phyloP scores from a whole-genome alignment of 2,113 vertebrate species.

The Brachypodius melanocephalos region DNA sequence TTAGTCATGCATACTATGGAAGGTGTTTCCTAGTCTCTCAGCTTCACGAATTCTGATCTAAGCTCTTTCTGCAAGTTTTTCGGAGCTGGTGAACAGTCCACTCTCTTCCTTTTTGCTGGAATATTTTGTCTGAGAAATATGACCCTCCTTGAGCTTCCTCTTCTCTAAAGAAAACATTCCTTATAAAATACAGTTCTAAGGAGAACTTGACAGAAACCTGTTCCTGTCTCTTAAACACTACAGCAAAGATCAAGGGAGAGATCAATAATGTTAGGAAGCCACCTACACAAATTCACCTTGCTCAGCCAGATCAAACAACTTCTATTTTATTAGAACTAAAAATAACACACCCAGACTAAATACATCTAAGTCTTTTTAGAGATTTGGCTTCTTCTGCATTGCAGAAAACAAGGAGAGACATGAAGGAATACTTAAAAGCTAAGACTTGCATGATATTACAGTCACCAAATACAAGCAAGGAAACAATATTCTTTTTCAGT shows the following conservation, averaged over 20 bases:
- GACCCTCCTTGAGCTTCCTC: background rate
- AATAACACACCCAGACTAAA: background rate
- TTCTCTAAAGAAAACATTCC: background rate
- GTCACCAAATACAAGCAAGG: background rate
- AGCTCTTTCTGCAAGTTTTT: background rate
- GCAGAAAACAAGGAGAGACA: background rate
- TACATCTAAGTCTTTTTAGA: background rate
- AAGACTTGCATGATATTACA: background rate
- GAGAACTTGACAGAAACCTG: background rate
- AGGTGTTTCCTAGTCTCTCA: background rate
- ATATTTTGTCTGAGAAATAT: background rate
- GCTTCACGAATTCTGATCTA: background rate
- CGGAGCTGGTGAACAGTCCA: background rate
- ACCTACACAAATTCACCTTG: background rate
- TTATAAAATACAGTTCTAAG: background rate
- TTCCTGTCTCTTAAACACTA: background rate
- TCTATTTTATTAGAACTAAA: background rate
- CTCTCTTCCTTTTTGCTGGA: background rate
- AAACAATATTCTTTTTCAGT: background rate
- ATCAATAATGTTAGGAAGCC: background rate
- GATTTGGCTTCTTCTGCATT: background rate
- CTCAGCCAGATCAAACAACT: background rate
- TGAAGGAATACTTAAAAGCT: background rate
- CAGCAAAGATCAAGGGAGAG: background rate
- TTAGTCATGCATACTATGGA: background rate